Evolutionary conservation across 2,888 invertebrate species (phyloP), one percentile per base, ranked within the genome.

Genomic region (Dusona sp.): DNA sequence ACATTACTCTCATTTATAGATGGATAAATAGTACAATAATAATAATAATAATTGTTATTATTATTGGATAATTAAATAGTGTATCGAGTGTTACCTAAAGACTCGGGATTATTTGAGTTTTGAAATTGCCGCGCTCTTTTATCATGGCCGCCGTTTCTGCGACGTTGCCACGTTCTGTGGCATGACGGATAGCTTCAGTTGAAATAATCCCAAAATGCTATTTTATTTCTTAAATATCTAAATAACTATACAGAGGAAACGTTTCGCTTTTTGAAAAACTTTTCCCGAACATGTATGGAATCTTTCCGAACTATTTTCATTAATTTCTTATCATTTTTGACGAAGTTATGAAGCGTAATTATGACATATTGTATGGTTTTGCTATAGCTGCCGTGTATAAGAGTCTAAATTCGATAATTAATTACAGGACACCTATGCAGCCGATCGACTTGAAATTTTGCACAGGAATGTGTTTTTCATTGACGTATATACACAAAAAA

Each of bases 271-370:
- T 79, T 42, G 29, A 36, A 33, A n/a, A 70, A 57, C 29, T 36
- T 61, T 54, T 57, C 42, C 57, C 2, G 13, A 70, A 70, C n/a
- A 79, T 70, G 42, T 45, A 51, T 33, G 29, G 48, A 61, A 80
- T 80, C 51, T 45, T 65, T 73, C 25, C 36, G 25, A 65, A 19
- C 48, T 51, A 65, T 73, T 81, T 73, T 65, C 64, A 73, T 81
- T 48, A 38, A n/a, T 36, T 54, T 81, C 80, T 73, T 36, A 65
- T 48, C 80, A 80, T 81, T 65, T 81, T 80, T 80, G 72, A 54
- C 22, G 38, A 22, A 54, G 22, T 54, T 54, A 54, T 54, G 22
- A n/a, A 54, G 54, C n/a, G 7, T 8, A 45, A 1, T 36, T 45
- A 61, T 54, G 65, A 48, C 7, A 42, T 38, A 57, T 65, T 25